These are phyloP conservation scores for Malurus cyaneus DNA, from an alignment of 2,113 vertebrate genomes.

Conservation along the genomic window DNA sequence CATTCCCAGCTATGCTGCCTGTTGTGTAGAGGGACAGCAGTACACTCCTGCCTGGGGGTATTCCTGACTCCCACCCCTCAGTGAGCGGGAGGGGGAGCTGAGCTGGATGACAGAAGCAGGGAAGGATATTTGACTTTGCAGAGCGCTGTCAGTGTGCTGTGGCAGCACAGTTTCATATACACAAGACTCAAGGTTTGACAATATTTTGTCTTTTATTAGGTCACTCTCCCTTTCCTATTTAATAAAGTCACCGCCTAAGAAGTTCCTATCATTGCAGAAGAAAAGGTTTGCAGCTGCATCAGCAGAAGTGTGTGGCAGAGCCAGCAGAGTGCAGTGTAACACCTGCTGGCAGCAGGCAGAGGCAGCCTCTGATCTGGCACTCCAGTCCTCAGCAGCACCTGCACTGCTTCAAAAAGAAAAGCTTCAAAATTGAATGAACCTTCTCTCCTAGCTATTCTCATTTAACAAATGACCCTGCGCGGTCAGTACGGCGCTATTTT, in stretches of 20 bases:
- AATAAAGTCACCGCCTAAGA: not conserved
- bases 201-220: not conserved
- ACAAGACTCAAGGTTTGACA: not conserved
- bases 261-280: not conserved
- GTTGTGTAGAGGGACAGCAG: not conserved
- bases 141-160: not conserved
- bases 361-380: not conserved
- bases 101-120: not conserved
- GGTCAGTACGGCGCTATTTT: not conserved
- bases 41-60: not conserved
- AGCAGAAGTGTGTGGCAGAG: not conserved
- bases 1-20: rapidly evolving
- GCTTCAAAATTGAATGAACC: not conserved
- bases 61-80: not conserved
- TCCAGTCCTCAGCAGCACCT: not conserved
- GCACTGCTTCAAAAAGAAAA: not conserved
- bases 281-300: not conserved
- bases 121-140: not conserved
- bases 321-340: slow-evolving; percentile 40
- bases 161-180: not conserved
- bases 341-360: not conserved
- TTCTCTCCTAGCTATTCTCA: not conserved
- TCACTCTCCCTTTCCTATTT: not conserved
- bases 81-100: not conserved
- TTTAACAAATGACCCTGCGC: not conserved